Evolutionary conservation across 2,888 invertebrate genomes (phyloP).

Genomic region (Epinotia ramella): DNA sequence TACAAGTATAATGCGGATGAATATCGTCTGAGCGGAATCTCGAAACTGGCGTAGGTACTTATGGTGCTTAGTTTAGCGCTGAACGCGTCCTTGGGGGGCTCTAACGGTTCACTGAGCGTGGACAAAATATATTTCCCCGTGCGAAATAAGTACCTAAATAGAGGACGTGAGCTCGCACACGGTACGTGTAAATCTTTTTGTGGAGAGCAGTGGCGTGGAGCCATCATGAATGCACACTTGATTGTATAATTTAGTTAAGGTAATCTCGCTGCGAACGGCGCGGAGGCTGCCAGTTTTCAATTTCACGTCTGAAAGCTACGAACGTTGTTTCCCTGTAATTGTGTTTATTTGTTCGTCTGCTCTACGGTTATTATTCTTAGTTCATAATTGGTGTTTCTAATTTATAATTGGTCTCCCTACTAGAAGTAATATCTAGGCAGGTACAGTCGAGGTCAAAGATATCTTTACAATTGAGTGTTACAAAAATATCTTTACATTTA

Average conservation of each 20-base stretch:
- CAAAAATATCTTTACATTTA: too few relatives aligned
- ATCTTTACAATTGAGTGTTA: too few relatives aligned
- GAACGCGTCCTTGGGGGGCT: conserved; percentile 63
- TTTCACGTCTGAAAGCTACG: conserved; percentile 66
- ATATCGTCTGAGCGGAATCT: conserved; percentile 65
- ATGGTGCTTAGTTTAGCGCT: conserved; percentile 66
- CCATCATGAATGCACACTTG: conserved; percentile 66
- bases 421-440: neutral
- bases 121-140: conserved; percentile 64
- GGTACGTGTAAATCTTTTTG: conserved; percentile 55
- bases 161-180: conserved; percentile 28
- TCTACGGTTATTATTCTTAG: conserved; percentile 3
- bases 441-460: too few relatives aligned
- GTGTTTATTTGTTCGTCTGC: conserved; percentile 53
- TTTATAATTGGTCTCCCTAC: neutral
- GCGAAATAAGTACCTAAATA: conserved; percentile 57
- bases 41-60: conserved; percentile 60
- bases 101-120: conserved; percentile 55
- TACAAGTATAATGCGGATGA: conserved; percentile 69
- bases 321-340: conserved; percentile 66
- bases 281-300: conserved; percentile 68
- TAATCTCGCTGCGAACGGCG: conserved; percentile 67
- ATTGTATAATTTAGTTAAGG: conserved; percentile 75
- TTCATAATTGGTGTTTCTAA: conserved; percentile 4
- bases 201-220: conserved; percentile 43